These are phyloP conservation scores for Babylonia areolata DNA, from an alignment of 1,140 invertebrate species.

Conservation along the genomic window DNA sequence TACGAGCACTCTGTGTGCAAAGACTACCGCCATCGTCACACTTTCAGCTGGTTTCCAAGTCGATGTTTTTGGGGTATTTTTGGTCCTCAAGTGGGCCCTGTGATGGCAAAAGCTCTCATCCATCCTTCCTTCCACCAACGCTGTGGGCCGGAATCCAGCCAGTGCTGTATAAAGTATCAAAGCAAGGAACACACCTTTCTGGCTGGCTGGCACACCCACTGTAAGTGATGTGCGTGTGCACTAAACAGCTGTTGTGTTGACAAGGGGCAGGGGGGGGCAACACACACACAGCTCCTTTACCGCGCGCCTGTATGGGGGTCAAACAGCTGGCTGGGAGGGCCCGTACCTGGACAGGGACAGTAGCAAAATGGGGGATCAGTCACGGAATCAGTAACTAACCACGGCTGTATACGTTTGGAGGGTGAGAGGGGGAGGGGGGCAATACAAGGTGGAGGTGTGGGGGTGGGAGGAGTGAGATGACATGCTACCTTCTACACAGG, in stretches of 20 bases:
- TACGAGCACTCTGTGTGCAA: neutral
- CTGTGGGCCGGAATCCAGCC: no score
- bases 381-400: no score
- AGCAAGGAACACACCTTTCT: no score
- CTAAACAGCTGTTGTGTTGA: neutral
- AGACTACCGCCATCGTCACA: no score
- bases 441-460: neutral
- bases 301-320: constrained; percentile 5
- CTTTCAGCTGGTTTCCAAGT: no score
- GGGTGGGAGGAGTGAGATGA: neutral
- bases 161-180: no score
- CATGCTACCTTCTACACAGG: neutral
- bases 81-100: neutral
- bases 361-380: neutral
- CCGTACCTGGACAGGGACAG: neutral
- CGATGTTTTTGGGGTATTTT: neutral
- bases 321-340: constrained; percentile 17
- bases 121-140: no score
- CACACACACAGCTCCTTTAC: neutral
- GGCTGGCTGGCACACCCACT: neutral
- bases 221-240: neutral
- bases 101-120: no score
- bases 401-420: neutral
- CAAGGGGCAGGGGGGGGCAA: no score
- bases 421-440: neutral